phyloP scores from a whole-genome alignment of 2,113 vertebrate species.

The Gobiocypris rarus region DNA sequence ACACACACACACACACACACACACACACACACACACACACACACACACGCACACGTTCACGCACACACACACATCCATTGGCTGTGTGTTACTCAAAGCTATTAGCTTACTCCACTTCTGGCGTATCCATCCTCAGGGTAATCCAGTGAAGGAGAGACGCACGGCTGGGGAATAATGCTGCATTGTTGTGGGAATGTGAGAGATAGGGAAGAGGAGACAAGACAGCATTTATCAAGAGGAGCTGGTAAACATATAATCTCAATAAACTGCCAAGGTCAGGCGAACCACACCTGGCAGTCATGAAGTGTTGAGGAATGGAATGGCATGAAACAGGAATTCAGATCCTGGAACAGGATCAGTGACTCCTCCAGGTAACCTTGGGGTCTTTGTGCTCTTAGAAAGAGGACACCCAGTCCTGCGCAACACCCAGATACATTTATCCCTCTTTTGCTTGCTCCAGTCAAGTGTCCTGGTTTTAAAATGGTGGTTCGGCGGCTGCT shows the following conservation, averaged over 20 bases:
- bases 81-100: conserved; percentile 54
- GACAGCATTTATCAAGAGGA: conserved; percentile 60
- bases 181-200: conserved; percentile 60
- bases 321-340: conserved; percentile 65
- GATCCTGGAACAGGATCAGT: conserved; percentile 74
- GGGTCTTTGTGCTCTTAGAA: conserved; percentile 68
- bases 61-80: conserved; percentile 12
- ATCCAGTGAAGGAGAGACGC: conserved; percentile 54
- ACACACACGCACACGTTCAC: neutral
- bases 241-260: conserved; percentile 66
- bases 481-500: conserved; percentile 65
- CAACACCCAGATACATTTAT: conserved; percentile 3
- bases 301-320: conserved; percentile 56
- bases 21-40: conserved; percentile 36
- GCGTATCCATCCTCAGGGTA: conserved; percentile 60
- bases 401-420: conserved; percentile 58
- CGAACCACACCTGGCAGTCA: conserved; percentile 61
- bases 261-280: conserved; percentile 64
- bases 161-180: conserved; percentile 62
- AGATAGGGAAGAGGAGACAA: conserved; percentile 54
- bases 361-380: conserved; percentile 67
- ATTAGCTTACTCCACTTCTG: conserved; percentile 52
- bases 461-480: conserved; percentile 44
- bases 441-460: neutral
- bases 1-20: conserved; percentile 35